Evolutionary conservation across 2,888 invertebrate genomes (phyloP).

Genomic region (Pristionchus maxplancki): DNA sequence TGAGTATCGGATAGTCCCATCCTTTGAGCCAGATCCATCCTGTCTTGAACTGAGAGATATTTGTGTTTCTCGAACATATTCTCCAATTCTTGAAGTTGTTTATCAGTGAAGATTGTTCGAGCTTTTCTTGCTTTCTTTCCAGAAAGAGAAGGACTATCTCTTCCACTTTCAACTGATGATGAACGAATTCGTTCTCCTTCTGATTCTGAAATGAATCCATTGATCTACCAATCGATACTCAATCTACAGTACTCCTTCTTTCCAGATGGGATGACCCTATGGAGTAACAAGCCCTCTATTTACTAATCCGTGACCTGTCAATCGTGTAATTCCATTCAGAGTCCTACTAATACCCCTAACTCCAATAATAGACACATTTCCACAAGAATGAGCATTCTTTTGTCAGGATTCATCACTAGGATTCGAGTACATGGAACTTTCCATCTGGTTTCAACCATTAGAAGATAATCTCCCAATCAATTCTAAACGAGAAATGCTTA

Average conservation of each 20-base stretch:
- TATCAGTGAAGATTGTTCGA: slow-evolving; percentile 92
- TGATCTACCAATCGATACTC: slow-evolving; percentile 13
- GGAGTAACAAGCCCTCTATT: slow-evolving; percentile 38
- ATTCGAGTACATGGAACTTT: not conserved
- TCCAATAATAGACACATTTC: slow-evolving; percentile 33
- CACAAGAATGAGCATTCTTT: slow-evolving; percentile 40
- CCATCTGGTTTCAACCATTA: slow-evolving; percentile 26
- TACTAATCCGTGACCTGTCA: slow-evolving; percentile 44
- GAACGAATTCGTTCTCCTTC: slow-evolving; percentile 46
- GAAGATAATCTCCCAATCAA: not conserved
- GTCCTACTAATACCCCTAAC: slow-evolving; percentile 1
- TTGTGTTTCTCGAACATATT: slow-evolving; percentile 74
- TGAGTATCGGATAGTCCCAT: slow-evolving; percentile 97
- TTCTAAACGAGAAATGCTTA: not conserved
- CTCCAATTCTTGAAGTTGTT: slow-evolving; percentile 80
- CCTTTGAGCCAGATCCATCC: slow-evolving; percentile 94
- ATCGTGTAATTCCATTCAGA: slow-evolving; percentile 41
- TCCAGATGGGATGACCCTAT: slow-evolving; percentile 39
- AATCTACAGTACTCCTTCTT: slow-evolving; percentile 8
- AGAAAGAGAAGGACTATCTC: not conserved
- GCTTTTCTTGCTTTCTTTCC: slow-evolving; percentile 77
- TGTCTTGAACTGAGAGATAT: slow-evolving; percentile 83
- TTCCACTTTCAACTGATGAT: slow-evolving; percentile 35
- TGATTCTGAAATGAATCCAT: slow-evolving; percentile 20
- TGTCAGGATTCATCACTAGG: slow-evolving; percentile 16